A percentile compares a stretch with the other conserved stretches of the same genome.
Conservation (phyloP, 2,797 vertebrate species). For the Lepilemur ruficaudatus region DNA sequence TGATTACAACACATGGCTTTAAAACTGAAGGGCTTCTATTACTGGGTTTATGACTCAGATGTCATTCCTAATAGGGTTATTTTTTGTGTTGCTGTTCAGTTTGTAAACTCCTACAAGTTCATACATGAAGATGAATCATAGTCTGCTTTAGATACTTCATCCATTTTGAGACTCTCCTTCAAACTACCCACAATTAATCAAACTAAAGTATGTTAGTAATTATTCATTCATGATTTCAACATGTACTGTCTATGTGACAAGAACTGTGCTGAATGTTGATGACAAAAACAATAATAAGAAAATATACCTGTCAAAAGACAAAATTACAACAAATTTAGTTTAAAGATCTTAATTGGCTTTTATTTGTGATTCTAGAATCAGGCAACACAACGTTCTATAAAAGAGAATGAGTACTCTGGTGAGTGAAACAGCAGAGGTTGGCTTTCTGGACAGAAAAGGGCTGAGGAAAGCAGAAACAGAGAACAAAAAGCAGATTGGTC, state of each 20-base stretch:
- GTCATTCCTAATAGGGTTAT: conserved; percentile 39
- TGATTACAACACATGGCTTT: not conserved
- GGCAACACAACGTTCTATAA: not conserved
- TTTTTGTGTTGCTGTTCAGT: conserved; percentile 31
- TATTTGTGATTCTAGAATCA: not conserved
- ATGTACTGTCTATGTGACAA: not conserved
- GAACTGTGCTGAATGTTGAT: not conserved
- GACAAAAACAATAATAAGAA: not conserved
- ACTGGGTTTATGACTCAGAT: conserved; percentile 39
- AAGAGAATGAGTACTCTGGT: not conserved
- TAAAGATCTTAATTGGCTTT: not conserved
- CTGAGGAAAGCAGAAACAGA: not conserved
- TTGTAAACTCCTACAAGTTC: conserved; percentile 25
- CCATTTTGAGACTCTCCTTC: conserved; percentile 4
- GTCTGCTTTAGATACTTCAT: not conserved
- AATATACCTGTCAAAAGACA: not conserved
- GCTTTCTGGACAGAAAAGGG: not conserved
- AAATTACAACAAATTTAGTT: not conserved
- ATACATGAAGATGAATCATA: conserved; percentile 25
- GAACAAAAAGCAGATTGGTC: not conserved
- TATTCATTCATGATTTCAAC: not conserved
- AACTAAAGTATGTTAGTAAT: not conserved
- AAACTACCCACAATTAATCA: not conserved
- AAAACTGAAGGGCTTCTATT: not conserved
- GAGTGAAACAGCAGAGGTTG: not conserved